These are phyloP conservation scores for Hippocampus comes DNA, from an alignment of 2,113 vertebrate species.

Conservation along the genomic window DNA sequence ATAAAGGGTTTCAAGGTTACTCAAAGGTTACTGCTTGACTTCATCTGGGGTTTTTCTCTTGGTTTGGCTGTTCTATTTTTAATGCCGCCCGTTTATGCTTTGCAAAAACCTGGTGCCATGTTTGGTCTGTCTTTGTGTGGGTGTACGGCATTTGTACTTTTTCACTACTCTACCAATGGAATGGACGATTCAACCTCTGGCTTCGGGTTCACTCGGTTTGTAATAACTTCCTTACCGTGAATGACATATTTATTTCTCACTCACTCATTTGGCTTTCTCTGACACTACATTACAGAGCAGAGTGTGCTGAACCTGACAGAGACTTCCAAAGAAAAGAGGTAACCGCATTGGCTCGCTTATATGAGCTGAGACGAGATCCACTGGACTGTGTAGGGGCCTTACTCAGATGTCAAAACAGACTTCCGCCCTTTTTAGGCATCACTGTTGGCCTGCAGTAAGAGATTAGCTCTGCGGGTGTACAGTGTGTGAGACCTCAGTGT, in stretches of 20 bases:
- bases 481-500: conserved; percentile 23
- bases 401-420: conserved; percentile 14
- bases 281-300: conserved; percentile 77
- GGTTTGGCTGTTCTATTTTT: conserved; percentile 35
- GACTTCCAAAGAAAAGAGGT: conserved; percentile 81
- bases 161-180: conserved; percentile 27
- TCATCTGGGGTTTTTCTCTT: conserved; percentile 32
- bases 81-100: conserved; percentile 44
- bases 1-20: neutral
- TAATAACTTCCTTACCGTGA: neutral
- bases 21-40: conserved; percentile 18
- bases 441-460: conserved; percentile 22
- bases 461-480: conserved; percentile 22
- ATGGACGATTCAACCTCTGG: conserved; percentile 12
- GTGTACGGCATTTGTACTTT: conserved; percentile 28
- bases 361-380: conserved; percentile 9
- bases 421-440: conserved; percentile 32
- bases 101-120: conserved; percentile 18
- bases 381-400: conserved; percentile 20
- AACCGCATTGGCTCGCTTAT: conserved; percentile 44
- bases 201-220: conserved; percentile 2
- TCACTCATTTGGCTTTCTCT: conserved; percentile 19
- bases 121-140: conserved; percentile 45
- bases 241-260: neutral
- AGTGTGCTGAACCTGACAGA: conserved; percentile 74